Percentiles rank a stretch among this genome's conserved stretches.
Evolutionary conservation across 92 coral and sea anemone genomes (phyloP).

Genomic region (Porites lobata): DNA sequence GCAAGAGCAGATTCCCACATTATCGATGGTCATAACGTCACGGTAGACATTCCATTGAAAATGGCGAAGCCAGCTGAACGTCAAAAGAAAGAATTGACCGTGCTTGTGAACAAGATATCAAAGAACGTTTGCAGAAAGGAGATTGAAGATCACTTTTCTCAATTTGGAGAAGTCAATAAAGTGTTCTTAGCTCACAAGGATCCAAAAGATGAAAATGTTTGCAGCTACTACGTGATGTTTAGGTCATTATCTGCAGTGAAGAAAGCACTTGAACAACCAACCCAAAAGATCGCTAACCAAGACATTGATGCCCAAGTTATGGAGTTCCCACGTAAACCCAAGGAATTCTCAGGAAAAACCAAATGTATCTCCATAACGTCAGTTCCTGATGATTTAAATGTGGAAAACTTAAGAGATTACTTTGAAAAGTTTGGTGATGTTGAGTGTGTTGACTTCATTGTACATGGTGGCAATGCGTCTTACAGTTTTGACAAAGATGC

Average conservation of each 20-base stretch:
- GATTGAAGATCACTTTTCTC: not conserved
- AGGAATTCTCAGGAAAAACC: not conserved
- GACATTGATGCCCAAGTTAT: conserved; percentile 12
- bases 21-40: not conserved
- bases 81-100: not conserved
- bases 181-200: not conserved
- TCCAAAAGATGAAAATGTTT: not conserved
- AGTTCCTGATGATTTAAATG: not conserved
- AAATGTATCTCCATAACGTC: not conserved
- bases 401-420: conserved; percentile 21
- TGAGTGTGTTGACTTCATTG: conserved; percentile 3
- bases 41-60: not conserved
- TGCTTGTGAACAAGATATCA: conserved; percentile 20
- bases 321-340: not conserved
- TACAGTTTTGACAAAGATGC: not conserved
- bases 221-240: conserved; percentile 25
- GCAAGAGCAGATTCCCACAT: not conserved
- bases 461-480: not conserved
- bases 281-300: conserved; percentile 25
- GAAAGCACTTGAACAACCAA: conserved; percentile 13
- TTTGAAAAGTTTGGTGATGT: conserved; percentile 25
- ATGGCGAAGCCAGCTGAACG: too few species aligned
- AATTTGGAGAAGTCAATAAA: not conserved
- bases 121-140: not conserved
- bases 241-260: conserved; percentile 1